Evolutionary conservation across 2,888 invertebrate species (phyloP), one percentile per base, ranked within the genome.

Genomic region (Nomada lathburiana): DNA sequence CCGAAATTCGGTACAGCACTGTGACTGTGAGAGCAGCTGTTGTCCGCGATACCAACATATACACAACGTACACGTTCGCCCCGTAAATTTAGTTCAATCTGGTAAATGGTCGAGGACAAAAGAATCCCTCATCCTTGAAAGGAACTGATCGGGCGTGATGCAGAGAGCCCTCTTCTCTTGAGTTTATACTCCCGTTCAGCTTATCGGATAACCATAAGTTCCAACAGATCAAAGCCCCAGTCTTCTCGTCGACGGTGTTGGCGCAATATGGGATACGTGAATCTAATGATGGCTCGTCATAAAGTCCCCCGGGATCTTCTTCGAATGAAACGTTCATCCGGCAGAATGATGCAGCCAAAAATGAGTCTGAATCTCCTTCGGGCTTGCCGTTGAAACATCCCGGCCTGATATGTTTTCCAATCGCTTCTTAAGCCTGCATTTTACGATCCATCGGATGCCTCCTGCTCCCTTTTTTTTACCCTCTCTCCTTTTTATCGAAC

Each of bases 151-250:
- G 85, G 80, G 86, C 85, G 85, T 86, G 83, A 83, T 68, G 86
- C 79, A 60, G 79, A 86, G 60, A 67, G 63, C 77, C 72, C 83
- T 70, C 60, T 79, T 72, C 72, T 72, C 76, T 57, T 50, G 64
- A 72, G 82, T 84, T 84, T 84, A 84, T 82, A 72, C 76, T 81
- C 76, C 75, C 76, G 83, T 72, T 74, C 64, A 76, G 85, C 82
- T 87, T 87, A 86, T 75, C 86, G 86, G 86, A 88, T 88, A 87
- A 87, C 87, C 83, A 85, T 88, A 86, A 84, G 86, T 87, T 84
- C 77, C 71, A 73, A 73, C 80, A 78, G 81, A 86, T 87, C 86
- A 83, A 86, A 83, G 83, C 80, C 65, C 65, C 13, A 1, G 20
- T 64, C 72, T 62, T 78, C 63, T 82, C 62, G 71, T 62, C 76